Conservation (phyloP, 2,113 vertebrate species). For the Eubucco bourcierii region DNA sequence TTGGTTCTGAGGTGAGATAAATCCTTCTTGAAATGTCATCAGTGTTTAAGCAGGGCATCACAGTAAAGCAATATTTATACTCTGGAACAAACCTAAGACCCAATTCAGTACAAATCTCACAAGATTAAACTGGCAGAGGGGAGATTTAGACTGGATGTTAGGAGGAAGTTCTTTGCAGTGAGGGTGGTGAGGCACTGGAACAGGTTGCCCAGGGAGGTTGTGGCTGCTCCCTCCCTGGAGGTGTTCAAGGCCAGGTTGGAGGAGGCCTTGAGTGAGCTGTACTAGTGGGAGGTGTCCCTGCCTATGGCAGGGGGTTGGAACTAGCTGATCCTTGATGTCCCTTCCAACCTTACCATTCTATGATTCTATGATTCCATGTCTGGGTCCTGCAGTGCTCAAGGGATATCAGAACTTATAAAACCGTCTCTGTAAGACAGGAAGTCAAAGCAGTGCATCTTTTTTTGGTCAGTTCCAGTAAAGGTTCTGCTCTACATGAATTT, state of each 20-base stretch:
- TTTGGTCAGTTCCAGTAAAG: background rate
- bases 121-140: no score
- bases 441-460: fast-evolving
- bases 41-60: background rate
- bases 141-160: no score
- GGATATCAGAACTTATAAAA: background rate
- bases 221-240: no score
- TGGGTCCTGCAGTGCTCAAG: background rate
- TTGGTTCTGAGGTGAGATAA: background rate
- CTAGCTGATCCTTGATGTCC: no score
- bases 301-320: no score
- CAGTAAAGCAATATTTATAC: background rate
- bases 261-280: no score
- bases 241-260: no score
- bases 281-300: no score
- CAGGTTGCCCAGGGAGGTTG: no score
- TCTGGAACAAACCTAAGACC: background rate
- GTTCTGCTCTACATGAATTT: background rate
- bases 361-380: background rate
- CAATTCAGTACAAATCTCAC: background rate
- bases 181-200: no score
- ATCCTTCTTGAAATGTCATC: background rate
- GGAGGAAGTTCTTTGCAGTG: no score
- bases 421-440: background rate
- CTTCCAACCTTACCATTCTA: no score